These are phyloP conservation scores for Euleptes europaea DNA, from an alignment of 2,113 vertebrate species.

Conservation along the genomic window DNA sequence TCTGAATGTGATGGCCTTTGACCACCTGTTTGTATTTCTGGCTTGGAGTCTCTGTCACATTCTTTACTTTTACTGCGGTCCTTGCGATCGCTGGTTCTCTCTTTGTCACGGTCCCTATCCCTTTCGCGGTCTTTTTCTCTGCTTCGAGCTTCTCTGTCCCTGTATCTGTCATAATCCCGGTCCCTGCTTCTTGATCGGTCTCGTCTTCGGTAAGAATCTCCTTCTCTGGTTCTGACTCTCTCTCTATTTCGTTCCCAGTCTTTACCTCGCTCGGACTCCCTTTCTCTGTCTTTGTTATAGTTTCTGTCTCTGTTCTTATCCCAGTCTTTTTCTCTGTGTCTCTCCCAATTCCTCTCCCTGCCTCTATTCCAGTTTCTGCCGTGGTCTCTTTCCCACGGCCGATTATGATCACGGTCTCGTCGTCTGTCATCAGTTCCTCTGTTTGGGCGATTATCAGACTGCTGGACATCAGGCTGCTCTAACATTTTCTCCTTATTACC, in stretches of 20 bases:
- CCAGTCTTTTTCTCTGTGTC: constrained; percentile 71
- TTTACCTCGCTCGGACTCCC: constrained; percentile 65
- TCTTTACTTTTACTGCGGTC: constrained; percentile 81
- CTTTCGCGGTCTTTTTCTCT: constrained; percentile 75
- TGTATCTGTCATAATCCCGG: constrained; percentile 61
- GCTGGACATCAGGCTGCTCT: constrained; percentile 67
- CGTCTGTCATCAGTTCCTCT: constrained; percentile 84
- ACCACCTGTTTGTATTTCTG: constrained; percentile 75
- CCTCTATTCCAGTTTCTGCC: constrained; percentile 79
- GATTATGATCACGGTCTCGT: constrained; percentile 77
- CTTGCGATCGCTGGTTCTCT: constrained; percentile 76
- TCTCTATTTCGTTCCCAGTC: constrained; percentile 68
- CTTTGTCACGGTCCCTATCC: constrained; percentile 72
- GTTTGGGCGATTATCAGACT: constrained; percentile 78
- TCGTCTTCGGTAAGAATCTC: constrained; percentile 32
- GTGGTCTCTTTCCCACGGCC: constrained; percentile 72
- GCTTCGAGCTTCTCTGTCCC: constrained; percentile 71
- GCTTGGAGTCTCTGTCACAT: constrained; percentile 78
- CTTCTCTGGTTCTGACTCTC: constrained; percentile 47
- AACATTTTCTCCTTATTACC: constrained; percentile 77
- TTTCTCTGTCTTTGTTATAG: constrained; percentile 67
- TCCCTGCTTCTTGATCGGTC: constrained; percentile 67
- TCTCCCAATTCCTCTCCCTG: constrained; percentile 79
- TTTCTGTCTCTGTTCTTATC: constrained; percentile 64
- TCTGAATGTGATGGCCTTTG: constrained; percentile 71